Conservation (phyloP, 1,140 invertebrate genomes). For the Papilio polytes region DNA sequence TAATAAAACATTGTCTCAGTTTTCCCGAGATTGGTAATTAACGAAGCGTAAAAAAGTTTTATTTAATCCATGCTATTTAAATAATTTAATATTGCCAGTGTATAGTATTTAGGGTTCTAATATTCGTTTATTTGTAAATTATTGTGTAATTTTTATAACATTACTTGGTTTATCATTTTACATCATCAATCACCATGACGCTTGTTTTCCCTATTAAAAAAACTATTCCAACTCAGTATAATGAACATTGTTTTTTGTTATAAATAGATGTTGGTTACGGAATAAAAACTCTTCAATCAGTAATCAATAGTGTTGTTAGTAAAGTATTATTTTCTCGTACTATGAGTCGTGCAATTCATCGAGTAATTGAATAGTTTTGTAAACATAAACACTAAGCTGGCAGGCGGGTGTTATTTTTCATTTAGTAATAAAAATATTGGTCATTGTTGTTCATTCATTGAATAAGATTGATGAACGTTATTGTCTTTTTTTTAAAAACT, state of each 20-base stretch:
- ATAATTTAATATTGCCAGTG: too few species aligned
- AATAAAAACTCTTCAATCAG: conserved; percentile 4
- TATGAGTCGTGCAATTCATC: not conserved
- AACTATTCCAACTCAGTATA: not conserved
- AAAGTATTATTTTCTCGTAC: not conserved
- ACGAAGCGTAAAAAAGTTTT: not conserved
- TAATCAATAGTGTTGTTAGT: not conserved
- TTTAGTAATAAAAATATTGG: not conserved
- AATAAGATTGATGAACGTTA: not conserved
- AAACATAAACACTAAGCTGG: not conserved
- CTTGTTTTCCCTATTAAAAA: not conserved
- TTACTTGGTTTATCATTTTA: not conserved
- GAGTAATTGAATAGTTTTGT: not conserved
- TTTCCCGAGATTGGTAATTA: not conserved
- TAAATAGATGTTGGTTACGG: not conserved
- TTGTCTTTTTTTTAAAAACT: not conserved
- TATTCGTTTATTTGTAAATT: too few species aligned
- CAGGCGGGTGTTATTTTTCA: conserved; percentile 3
- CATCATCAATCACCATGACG: not conserved
- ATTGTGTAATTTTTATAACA: too few species aligned
- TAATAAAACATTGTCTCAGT: too few species aligned
- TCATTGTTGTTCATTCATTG: not conserved
- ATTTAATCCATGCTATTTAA: too few species aligned
- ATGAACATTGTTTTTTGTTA: not conserved
- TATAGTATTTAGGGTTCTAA: too few species aligned